Evolutionary conservation across 1,140 invertebrate genomes (phyloP), one percentile per base, ranked within the genome.

Genomic region (Aphelenchoides besseyi): DNA sequence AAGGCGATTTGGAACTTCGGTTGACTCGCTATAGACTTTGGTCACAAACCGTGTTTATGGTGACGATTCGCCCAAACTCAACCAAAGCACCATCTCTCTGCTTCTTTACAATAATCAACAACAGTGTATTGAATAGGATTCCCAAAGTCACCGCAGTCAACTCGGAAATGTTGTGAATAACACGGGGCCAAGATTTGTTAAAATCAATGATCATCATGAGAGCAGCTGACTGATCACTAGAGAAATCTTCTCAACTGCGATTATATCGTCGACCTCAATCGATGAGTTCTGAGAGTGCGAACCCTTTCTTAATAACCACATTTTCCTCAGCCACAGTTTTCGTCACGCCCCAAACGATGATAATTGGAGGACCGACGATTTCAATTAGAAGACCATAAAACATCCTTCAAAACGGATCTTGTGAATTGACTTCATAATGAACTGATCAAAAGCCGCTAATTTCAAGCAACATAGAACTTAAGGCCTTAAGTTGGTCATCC

Each of bases 241-340:
- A n/a, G 37, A 41, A 41, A 41, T 5, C 5, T n/a, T 8, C 37
- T n/a, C 37, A 8, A n/a, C 37, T 41, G 5, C n/a, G 37, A 5
- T 41, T 41, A n/a, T 8, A 41, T 8, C 37, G n/a, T 8, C 5
- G 5, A 41, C 37, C 5, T 41, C 37, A 41, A 41, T 41, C 5
- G n/a, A 41, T 41, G 37, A 41, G 37, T 41, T 41, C n/a, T n/a
- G n/a, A 41, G n/a, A 41, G n/a, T n/a, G n/a, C 37, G 37, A 41
- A 5, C 5, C n/a, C 37, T 8, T n/a, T 41, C 5, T 41, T 8
- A 41, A 41, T 8, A n/a, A 41, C 5, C 5, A 41, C n/a, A n/a
- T 41, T 41, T 5, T 41, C 37, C 5, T 8, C 5, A n/a, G 5
- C 5, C n/a, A 41, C 5, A 41, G 37, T 8, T 41, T 41, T n/a